Percentiles rank a stretch among this genome's conserved stretches.
Evolutionary conservation across 64 coral and sea anemone species (phyloP).

Genomic region (Dendronephthya gigantea): DNA sequence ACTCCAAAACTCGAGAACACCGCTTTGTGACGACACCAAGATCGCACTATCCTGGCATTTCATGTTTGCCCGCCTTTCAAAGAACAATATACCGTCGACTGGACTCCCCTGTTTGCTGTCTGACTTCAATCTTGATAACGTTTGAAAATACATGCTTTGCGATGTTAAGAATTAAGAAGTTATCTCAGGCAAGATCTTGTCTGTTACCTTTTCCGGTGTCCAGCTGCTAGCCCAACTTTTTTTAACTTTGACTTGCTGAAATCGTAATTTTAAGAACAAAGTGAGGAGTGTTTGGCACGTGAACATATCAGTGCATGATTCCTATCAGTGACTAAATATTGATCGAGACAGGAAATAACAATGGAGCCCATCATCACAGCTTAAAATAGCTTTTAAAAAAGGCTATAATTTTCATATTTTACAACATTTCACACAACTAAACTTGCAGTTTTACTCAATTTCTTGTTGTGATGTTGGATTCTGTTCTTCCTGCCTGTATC

Average conservation of each 20-base stretch:
- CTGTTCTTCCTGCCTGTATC: too few species aligned
- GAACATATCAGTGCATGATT: too few species aligned
- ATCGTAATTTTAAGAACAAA: not conserved
- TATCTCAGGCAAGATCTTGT: not conserved
- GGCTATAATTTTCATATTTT: too few species aligned
- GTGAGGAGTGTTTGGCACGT: too few species aligned
- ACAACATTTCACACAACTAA: too few species aligned
- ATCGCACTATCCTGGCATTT: conserved; percentile 78
- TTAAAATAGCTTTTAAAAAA: too few species aligned
- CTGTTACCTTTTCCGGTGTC: not conserved
- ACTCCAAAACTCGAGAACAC: conserved; percentile 89
- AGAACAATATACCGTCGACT: conserved; percentile 67
- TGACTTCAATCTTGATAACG: not conserved
- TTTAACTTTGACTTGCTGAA: conserved; percentile 72
- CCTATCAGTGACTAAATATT: too few species aligned
- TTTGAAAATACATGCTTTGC: not conserved
- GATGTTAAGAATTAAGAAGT: not conserved
- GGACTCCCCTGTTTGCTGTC: conserved; percentile 29
- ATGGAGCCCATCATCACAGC: too few species aligned
- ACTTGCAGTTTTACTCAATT: too few species aligned
- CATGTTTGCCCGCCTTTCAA: conserved; percentile 57
- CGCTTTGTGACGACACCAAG: conserved; percentile 71
- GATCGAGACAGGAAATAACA: too few species aligned
- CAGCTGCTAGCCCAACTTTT: conserved; percentile 51
- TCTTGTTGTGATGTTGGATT: too few species aligned